Evolutionary conservation across 2,113 vertebrate species (phyloP), one percentile per base, ranked within the genome.

Genomic region (Cairina moschata): DNA sequence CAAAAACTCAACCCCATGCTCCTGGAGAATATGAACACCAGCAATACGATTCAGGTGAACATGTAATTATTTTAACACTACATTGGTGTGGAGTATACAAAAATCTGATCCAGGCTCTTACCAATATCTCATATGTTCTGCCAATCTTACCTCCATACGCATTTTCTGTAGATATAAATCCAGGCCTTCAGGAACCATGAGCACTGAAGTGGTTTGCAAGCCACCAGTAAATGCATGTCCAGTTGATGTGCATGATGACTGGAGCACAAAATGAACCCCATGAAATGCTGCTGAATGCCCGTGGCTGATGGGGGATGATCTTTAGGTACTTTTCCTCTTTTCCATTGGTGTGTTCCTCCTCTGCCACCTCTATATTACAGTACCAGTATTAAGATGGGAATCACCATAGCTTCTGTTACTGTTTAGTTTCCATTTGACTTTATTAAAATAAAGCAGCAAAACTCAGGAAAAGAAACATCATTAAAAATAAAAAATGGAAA

Each of bases 61-160:
- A 78, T 65, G 6, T 21, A 44, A 42, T 80, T 72, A 59, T 60
- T 76, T 32, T 83, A 80, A 59, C 13, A 11, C 42, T 83, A 2
- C 31, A 12, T 79, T 52, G 8, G 22, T 25, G 13, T 25, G 77
- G 28, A 7, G 9, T 34, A 15, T 29, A 86, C 13, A 81, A 81
- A 71, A 63, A 44, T 15, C 2, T 63, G 14, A 50, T 50, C 9
- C 42, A 40, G 8, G 54, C 28, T 77, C 3, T 44, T 62, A 63
- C 29, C 5, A 21, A 6, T 54, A n/a, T 40, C 2, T 5, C 3
- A 18, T 16, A 34, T 46, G 6, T 74, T 92, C 46, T 58, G 60
- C 59, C 0, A 0, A 8, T 38, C 10, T 58, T 66, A 25, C 1
- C 66, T 3, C 4, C 1, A 18, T 7, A 46, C 17, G 52, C 31